Conservation (phyloP, 1,140 invertebrate species). For the Vanessa atalanta region DNA sequence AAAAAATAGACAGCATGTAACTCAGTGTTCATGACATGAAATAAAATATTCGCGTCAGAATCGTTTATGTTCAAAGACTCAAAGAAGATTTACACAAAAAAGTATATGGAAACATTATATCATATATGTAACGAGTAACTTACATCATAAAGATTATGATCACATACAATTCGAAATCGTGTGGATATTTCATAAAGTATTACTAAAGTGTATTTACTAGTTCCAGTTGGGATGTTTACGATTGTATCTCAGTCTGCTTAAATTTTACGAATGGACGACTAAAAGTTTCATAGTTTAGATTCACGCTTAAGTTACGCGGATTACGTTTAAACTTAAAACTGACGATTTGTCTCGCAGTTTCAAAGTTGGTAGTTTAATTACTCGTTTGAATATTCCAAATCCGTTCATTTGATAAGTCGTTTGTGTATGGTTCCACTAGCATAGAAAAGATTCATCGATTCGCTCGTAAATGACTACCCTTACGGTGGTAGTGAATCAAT, state of each 20-base stretch:
- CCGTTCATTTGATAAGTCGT: neutral
- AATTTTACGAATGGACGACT: constrained; percentile 5
- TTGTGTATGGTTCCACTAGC: neutral
- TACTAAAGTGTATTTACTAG: neutral
- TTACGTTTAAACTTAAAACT: constrained; percentile 28
- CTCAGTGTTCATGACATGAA: too few relatives aligned
- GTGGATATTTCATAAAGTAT: too few relatives aligned
- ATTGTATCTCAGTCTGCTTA: constrained; percentile 16
- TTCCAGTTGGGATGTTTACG: constrained; percentile 13
- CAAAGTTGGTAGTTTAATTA: neutral
- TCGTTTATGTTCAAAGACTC: too few relatives aligned
- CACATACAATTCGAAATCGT: too few relatives aligned
- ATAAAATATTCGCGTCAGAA: too few relatives aligned
- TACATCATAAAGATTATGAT: too few relatives aligned
- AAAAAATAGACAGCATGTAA: too few relatives aligned
- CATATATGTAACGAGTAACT: too few relatives aligned
- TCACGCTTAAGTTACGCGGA: constrained; percentile 25
- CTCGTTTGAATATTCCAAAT: neutral
- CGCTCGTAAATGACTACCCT: too few relatives aligned
- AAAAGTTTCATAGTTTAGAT: constrained; percentile 34
- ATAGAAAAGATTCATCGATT: too few relatives aligned
- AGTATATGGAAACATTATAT: too few relatives aligned
- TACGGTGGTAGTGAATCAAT: neutral
- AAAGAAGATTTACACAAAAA: too few relatives aligned
- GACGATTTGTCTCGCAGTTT: constrained; percentile 6